phyloP scores from a whole-genome alignment of 2,113 vertebrate species.

The Gnathonemus longibarbis region DNA sequence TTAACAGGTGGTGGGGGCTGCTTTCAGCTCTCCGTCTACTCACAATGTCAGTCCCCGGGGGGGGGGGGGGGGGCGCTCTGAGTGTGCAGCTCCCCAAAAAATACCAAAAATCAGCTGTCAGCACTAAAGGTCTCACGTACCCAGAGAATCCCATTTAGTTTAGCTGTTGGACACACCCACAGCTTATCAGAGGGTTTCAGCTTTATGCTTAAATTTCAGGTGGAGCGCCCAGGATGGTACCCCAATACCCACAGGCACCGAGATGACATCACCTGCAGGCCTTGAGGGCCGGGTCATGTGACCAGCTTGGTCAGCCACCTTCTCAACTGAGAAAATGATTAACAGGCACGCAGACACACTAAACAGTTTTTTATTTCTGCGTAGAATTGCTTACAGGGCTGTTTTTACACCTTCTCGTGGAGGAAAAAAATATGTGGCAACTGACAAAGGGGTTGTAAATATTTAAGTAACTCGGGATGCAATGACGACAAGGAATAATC shows the following conservation, averaged over 20 bases:
- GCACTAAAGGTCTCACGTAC: background rate
- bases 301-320: background rate
- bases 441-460: slow-evolving; percentile 11
- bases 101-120: background rate
- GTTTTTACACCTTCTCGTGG: background rate
- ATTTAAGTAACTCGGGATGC: slow-evolving; percentile 22
- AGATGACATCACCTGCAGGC: background rate
- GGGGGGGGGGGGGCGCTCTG: background rate
- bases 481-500: slow-evolving; percentile 15
- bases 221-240: background rate
- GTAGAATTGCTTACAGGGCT: background rate
- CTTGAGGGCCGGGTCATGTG: background rate
- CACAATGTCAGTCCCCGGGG: background rate
- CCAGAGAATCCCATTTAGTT: background rate
- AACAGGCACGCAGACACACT: background rate
- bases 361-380: background rate
- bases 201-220: background rate
- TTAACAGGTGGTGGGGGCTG: background rate
- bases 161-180: background rate
- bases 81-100: background rate
- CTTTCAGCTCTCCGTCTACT: background rate
- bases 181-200: background rate
- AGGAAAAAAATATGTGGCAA: background rate
- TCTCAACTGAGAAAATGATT: slow-evolving; percentile 9
- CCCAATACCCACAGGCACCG: background rate